Conservation (phyloP, 2,113 vertebrate species). For the Megatriorchis doriae region DNA sequence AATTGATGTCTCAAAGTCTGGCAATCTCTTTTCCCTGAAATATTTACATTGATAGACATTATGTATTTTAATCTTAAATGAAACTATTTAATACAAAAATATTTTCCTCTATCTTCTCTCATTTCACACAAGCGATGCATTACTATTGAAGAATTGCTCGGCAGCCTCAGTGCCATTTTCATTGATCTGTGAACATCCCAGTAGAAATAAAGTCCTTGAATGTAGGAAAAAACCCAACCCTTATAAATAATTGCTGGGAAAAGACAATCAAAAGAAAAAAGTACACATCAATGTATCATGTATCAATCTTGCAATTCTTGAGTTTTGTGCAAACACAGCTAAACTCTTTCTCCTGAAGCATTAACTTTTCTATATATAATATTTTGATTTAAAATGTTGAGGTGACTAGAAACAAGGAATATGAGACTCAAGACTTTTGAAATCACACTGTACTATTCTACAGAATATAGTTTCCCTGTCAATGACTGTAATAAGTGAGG, state of each 20-base stretch:
- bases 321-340: background rate
- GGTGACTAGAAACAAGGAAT: background rate
- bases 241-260: conserved; percentile 5
- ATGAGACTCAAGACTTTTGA: background rate
- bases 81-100: background rate
- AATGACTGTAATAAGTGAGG: background rate
- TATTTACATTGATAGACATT: background rate
- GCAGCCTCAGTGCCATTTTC: background rate
- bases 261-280: background rate
- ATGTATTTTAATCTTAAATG: background rate
- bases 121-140: background rate
- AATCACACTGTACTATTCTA: background rate
- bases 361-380: background rate
- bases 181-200: background rate
- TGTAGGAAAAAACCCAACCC: background rate
- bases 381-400: background rate
- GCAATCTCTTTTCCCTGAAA: background rate
- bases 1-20: background rate
- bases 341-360: background rate
- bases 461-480: background rate
- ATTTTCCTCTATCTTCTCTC: background rate
- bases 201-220: background rate
- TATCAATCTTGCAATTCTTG: background rate
- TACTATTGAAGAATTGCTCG: background rate
- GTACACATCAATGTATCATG: background rate